Evolutionary conservation across 2,888 invertebrate genomes (phyloP), one percentile per base, ranked within the genome.

Genomic region (Coenonympha arcania): DNA sequence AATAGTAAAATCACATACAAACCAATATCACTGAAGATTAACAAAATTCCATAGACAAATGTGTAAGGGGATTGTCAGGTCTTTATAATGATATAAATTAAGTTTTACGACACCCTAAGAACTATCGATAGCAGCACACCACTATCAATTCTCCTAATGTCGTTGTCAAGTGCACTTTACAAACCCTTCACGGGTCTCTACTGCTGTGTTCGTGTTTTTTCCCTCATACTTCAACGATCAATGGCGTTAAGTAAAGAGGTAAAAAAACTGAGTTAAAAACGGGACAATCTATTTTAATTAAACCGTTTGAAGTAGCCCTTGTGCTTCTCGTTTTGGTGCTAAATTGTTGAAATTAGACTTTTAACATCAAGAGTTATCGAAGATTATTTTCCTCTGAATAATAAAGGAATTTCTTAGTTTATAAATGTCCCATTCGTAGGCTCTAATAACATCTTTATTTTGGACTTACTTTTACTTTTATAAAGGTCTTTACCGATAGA

Each of bases 71-170:
- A n/a, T n/a, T n/a, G n/a, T n/a, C n/a, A n/a, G n/a, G n/a, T n/a
- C n/a, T n/a, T n/a, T n/a, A n/a, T n/a, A n/a, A n/a, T n/a, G n/a
- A n/a, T n/a, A n/a, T n/a, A n/a, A n/a, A n/a, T n/a, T n/a, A n/a
- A n/a, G n/a, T n/a, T n/a, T n/a, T n/a, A n/a, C n/a, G n/a, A n/a
- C n/a, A n/a, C n/a, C n/a, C n/a, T n/a, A n/a, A n/a, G 30, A 41
- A 50, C 28, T 51, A 50, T 64, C 64, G 61, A 63, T 56, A 56
- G 19, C 11, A 15, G 15, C 9, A 43, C 31, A 19, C 11, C 41
- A 22, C 43, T 43, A 20, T n/a, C 22, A 22, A 20, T 43, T 43
- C 31, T 22, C 20, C 31, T 43, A 33, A 43, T 33, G 43, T 22
- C 31, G 20, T 22, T 31, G 13, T 43, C 15, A 22, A 43, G 31